Conservation (phyloP, 2,888 invertebrate genomes). For the Drosophila meridiana region DNA sequence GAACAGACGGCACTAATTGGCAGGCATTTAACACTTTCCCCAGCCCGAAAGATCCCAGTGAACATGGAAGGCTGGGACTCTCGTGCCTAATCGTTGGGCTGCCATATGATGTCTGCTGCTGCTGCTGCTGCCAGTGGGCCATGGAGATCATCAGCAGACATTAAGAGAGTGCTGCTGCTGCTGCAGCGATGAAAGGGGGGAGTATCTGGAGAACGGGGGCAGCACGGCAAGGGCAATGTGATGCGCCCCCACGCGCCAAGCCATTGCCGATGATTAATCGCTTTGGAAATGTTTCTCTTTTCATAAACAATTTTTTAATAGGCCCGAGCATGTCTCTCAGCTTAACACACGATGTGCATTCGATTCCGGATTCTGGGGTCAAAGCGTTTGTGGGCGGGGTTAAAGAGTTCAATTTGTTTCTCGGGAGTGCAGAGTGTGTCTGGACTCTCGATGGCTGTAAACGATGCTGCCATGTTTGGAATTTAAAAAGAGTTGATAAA, state of each 20-base stretch:
- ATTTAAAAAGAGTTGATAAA: constrained; percentile 80
- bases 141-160: constrained; percentile 51
- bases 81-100: constrained; percentile 45
- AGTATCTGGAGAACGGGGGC: not conserved
- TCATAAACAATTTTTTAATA: constrained; percentile 83
- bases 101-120: constrained; percentile 32
- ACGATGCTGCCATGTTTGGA: constrained; percentile 72
- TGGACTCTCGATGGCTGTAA: constrained; percentile 62
- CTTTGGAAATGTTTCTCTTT: constrained; percentile 82
- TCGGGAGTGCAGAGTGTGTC: constrained; percentile 66
- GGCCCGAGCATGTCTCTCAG: constrained; percentile 56
- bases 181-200: constrained; percentile 5
- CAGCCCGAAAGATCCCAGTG: constrained; percentile 24
- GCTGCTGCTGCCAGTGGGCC: constrained; percentile 44
- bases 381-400: constrained; percentile 73
- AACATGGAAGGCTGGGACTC: constrained; percentile 63
- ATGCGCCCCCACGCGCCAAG: constrained; percentile 67
- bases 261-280: constrained; percentile 80
- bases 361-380: constrained; percentile 27
- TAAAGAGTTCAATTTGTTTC: constrained; percentile 79
- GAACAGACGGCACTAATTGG: constrained; percentile 75
- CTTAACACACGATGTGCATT: constrained; percentile 20
- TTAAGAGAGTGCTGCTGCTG: constrained; percentile 13
- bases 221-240: constrained; percentile 18
- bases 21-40: constrained; percentile 77